Evolutionary conservation across 2,797 vertebrate genomes (phyloP).

Genomic region (Halcyon smyrnensis): DNA sequence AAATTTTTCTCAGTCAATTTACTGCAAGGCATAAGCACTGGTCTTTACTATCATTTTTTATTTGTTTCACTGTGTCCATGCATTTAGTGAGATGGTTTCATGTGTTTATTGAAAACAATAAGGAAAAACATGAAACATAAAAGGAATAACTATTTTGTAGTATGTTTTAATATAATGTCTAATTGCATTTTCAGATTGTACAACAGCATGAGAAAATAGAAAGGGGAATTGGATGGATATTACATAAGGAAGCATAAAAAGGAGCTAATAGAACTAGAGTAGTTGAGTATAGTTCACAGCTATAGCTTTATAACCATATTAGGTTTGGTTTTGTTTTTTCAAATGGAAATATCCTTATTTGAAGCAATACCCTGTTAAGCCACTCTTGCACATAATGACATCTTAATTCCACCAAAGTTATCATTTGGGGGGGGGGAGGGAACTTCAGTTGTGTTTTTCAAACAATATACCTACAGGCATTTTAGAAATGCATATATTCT

Average conservation of each 20-base stretch:
- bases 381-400: background rate
- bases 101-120: background rate
- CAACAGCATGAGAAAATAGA: background rate
- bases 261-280: background rate
- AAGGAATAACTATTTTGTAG: background rate
- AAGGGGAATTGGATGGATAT: background rate
- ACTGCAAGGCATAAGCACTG: background rate
- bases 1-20: background rate
- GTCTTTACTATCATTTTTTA: background rate
- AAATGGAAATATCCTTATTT: background rate
- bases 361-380: background rate
- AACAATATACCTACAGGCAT: background rate
- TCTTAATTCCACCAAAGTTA: background rate
- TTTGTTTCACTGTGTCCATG: background rate
- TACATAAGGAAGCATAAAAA: background rate
- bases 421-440: background rate
- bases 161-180: background rate
- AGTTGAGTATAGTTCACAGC: background rate
- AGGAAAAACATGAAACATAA: background rate
- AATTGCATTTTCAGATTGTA: background rate
- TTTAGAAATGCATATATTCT: background rate
- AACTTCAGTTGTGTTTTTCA: background rate
- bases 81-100: background rate
- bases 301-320: background rate
- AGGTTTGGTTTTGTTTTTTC: background rate